Percentiles rank a stretch among this genome's conserved stretches.
Conservation (phyloP, 2,888 invertebrate species). For the Lasius fuliginosus region DNA sequence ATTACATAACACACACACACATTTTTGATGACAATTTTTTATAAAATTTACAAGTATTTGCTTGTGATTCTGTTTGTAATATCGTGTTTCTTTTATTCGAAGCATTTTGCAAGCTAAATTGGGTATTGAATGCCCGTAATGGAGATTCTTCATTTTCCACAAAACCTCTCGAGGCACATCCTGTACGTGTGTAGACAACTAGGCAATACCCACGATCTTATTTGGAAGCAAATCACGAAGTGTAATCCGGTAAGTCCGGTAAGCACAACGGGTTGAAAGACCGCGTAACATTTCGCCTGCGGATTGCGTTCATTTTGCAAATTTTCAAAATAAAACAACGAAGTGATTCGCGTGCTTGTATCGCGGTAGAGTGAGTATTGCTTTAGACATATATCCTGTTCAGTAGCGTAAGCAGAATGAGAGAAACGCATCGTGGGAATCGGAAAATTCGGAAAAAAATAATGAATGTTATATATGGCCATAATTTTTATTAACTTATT, state of each 20-base stretch:
- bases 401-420: slow-evolving; percentile 49
- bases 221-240: slow-evolving; percentile 74
- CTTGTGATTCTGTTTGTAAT: background rate
- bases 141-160: background rate
- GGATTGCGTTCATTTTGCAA: slow-evolving; percentile 71
- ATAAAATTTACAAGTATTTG: background rate
- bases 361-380: slow-evolving; percentile 54
- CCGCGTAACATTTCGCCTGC: slow-evolving; percentile 73
- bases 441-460: background rate
- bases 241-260: slow-evolving; percentile 58
- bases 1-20: background rate
- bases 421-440: background rate
- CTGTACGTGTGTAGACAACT: background rate
- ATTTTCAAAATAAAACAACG: slow-evolving; percentile 59
- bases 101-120: background rate
- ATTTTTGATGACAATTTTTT: background rate
- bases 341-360: slow-evolving; percentile 50
- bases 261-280: slow-evolving; percentile 70
- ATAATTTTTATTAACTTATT: background rate
- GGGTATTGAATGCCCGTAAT: background rate
- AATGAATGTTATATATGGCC: background rate
- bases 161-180: slow-evolving; percentile 40
- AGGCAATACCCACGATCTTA: slow-evolving; percentile 43
- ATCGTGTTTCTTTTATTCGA: background rate
- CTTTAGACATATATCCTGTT: slow-evolving; percentile 54